Evolutionary conservation across 2,888 invertebrate species (phyloP), one percentile per base, ranked within the genome.

Genomic region (Caenorhabditis drosophilae): DNA sequence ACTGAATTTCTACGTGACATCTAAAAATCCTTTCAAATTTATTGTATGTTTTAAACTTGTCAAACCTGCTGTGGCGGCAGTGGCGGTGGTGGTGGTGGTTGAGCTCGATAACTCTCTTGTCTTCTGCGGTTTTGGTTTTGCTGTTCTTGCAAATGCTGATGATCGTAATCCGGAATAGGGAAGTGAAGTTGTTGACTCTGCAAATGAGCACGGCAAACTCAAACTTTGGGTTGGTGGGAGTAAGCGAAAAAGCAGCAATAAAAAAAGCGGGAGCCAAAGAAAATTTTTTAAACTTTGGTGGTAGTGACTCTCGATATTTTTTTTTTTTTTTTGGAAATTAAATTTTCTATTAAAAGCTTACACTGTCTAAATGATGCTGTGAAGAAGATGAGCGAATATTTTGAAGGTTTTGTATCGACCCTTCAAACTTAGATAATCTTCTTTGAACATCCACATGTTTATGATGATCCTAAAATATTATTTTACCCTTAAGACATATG

Each of bases 391-490:
- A n/a, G n/a, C n/a, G n/a, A n/a, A n/a, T n/a, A n/a, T n/a, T 55
- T 7, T 55, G 44, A 6, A 71, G 45, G 23, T 68, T 71, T 36
- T 73, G 73, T 25, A 70, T 67, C 16, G 69, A 67, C 26, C 68
- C 70, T 50, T 80, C 79, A 44, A 80, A 78, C n/a, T 76, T 70
- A 22, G 69, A 66, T 3, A 80, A 56, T 18, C 81, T 40, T 16
- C 76, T 45, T 16, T 75, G 70, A 7, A 81, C 78, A 56, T 81
- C 80, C 0, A 81, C 72, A 31, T 77, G 68, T 25, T 72, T 47
- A 11, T 79, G 79, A 44, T 70, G 57, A 25, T 73, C 73, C 56
- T 61, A 35, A 12, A 53, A 44, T 15, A 7, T 25, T 15, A 45
- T 42, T 23, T 16, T 4, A 15, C 3, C 12, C 15, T 26, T 40